phyloP scores from a whole-genome alignment of 2,888 invertebrate genomes.

The Erebia ligea region DNA sequence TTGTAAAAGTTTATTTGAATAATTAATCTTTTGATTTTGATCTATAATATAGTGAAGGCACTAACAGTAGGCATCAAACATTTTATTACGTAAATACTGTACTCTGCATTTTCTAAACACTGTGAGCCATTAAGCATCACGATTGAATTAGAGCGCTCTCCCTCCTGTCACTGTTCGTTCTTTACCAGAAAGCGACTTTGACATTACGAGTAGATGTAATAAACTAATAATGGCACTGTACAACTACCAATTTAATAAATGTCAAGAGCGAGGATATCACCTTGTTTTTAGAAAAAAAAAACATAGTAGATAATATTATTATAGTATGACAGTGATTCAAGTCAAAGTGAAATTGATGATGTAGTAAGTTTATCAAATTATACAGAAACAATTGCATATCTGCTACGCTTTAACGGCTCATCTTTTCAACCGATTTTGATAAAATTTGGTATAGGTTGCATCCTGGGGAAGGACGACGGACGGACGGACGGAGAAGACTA shows the following conservation, averaged over 20 bases:
- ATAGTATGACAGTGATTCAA: neutral
- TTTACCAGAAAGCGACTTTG: conserved; percentile 54
- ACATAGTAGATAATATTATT: neutral
- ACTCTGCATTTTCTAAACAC: conserved; percentile 6
- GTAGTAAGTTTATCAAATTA: neutral
- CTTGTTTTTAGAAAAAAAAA: neutral
- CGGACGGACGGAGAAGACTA: too few relatives aligned
- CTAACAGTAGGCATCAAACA: neutral
- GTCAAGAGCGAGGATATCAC: neutral
- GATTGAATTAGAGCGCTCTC: conserved; percentile 61
- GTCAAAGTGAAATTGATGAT: neutral
- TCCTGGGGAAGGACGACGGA: too few relatives aligned
- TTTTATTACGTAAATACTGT: neutral
- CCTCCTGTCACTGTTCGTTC: conserved; percentile 55
- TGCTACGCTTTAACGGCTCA: too few relatives aligned
- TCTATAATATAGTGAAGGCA: neutral
- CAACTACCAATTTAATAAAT: conserved; percentile 3
- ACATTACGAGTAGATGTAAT: conserved; percentile 23
- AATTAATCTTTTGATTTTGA: neutral
- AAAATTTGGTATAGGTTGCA: too few relatives aligned
- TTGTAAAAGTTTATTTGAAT: neutral
- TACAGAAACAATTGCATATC: neutral
- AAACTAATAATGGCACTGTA: neutral
- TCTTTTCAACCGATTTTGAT: too few relatives aligned
- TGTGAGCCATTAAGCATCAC: conserved; percentile 50